Evolutionary conservation across 2,888 invertebrate genomes (phyloP), one percentile per base, ranked within the genome.

Genomic region (Exephanes ischioxanthus): DNA sequence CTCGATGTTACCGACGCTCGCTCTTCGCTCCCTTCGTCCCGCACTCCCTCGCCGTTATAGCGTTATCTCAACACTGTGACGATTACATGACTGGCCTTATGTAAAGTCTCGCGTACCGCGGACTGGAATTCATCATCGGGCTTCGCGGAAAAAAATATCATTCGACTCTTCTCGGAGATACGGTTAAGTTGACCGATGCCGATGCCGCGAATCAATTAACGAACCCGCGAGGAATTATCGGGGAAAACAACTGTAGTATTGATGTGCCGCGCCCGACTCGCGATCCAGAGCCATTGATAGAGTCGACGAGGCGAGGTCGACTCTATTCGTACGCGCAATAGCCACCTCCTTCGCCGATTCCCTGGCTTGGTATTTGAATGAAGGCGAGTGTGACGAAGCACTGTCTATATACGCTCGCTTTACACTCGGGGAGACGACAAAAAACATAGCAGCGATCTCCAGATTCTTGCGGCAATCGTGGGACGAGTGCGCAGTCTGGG

Each of bases 271-370:
- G 58, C 22, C 26, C 26, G 58, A 79, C 87, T 90, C 89, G 89
- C 88, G 89, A 89, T 89, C 91, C 90, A 90, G 90, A 91, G 91
- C 91, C 93, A 93, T 93, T 93, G 93, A 93, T 92, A 92, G 91
- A 93, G 91, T 90, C 92, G 92, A 91, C 91, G 89, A 91, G 90
- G 91, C 92, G 93, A 93, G 93, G 93, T 93, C 93, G 93, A 26
- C 58, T 58, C 93, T 93, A 93, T 94, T 93, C 93, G 93, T 58
- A 58, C 91, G 92, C 92, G 92, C 93, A 93, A 93, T 93, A 92
- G 92, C 80, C 66, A 91, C 90, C 90, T 91, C 92, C 92, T 91
- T 58, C 58, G 26, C 90, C 89, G 93, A 93, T 92, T 78, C 92
- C 90, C 89, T 87, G 87, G 83, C 73, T 78, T 78, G 58, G 53